Percentiles rank a stretch among this genome's conserved stretches.
phyloP scores from a whole-genome alignment of 2,113 vertebrate genomes.

The Edolisoma coerulescens region DNA sequence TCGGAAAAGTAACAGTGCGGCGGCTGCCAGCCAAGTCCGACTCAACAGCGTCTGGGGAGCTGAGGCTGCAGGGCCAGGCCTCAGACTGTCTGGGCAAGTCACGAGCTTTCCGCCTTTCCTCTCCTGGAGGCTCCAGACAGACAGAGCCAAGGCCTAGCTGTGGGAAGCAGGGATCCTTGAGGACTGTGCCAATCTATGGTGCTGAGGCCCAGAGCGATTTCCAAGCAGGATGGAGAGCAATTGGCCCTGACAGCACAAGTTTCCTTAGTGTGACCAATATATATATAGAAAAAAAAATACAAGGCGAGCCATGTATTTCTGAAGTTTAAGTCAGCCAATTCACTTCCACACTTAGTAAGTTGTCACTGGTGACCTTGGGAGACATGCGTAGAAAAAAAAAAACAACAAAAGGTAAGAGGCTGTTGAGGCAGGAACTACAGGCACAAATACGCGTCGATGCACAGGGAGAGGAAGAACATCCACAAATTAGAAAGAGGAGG shows the following conservation, averaged over 20 bases:
- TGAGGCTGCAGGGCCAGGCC: slow-evolving; percentile 67
- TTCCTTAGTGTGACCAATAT: background rate
- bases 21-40: slow-evolving; percentile 71
- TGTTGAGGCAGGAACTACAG: background rate
- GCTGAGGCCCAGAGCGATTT: slow-evolving; percentile 47
- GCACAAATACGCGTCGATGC: background rate
- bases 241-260: background rate
- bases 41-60: slow-evolving; percentile 72
- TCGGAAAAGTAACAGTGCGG: slow-evolving; percentile 69
- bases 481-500: background rate
- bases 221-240: slow-evolving; percentile 35
- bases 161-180: slow-evolving; percentile 64
- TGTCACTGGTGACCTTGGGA: background rate
- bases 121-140: slow-evolving; percentile 65
- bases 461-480: background rate
- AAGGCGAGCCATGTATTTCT: background rate
- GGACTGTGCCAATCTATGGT: slow-evolving; percentile 5
- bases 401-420: background rate
- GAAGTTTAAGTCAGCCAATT: background rate
- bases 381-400: background rate
- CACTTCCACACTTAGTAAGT: background rate
- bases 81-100: slow-evolving; percentile 77
- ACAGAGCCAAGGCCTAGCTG: slow-evolving; percentile 67
- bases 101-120: slow-evolving; percentile 68
- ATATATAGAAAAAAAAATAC: background rate